phyloP scores from a whole-genome alignment of 2,888 invertebrate species.

The Criorhina ranunculi region DNA sequence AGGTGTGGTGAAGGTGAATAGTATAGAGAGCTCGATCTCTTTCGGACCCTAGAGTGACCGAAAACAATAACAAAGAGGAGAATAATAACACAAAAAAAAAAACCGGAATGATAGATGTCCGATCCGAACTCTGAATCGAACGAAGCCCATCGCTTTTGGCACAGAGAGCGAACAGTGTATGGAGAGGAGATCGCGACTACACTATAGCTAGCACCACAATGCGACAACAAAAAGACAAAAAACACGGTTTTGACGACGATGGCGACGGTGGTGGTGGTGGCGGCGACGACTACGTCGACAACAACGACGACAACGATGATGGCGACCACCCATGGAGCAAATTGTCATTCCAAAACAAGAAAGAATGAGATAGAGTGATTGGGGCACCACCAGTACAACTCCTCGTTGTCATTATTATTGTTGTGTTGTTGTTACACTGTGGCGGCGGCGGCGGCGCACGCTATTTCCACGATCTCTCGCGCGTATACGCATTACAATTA shows the following conservation, averaged over 20 bases:
- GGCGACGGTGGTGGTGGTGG: slow-evolving; percentile 21
- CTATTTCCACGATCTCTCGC: slow-evolving; percentile 65
- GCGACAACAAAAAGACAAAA: slow-evolving; percentile 37
- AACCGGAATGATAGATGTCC: slow-evolving; percentile 74
- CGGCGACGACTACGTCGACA: slow-evolving; percentile 38
- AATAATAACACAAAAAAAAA: slow-evolving; percentile 63
- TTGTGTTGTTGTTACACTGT: slow-evolving; percentile 30
- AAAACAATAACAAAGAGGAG: slow-evolving; percentile 47
- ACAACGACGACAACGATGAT: slow-evolving; percentile 54
- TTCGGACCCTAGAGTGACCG: slow-evolving; percentile 43
- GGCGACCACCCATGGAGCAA: slow-evolving; percentile 74
- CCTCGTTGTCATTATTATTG: slow-evolving; percentile 51
- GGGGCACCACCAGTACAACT: slow-evolving; percentile 44
- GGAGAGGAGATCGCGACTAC: slow-evolving; percentile 19
- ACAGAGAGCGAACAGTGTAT: slow-evolving; percentile 16
- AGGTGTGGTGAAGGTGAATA: slow-evolving; percentile 31
- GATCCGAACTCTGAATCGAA: slow-evolving; percentile 34
- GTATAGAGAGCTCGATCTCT: slow-evolving; percentile 12
- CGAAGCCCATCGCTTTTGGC: slow-evolving; percentile 57
- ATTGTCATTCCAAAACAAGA: slow-evolving; percentile 68
- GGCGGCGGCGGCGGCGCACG: slow-evolving; percentile 57
- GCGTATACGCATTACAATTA: slow-evolving; percentile 70
- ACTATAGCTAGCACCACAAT: slow-evolving; percentile 16
- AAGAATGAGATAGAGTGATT: slow-evolving; percentile 66
- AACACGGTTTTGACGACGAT: slow-evolving; percentile 52